Conservation (phyloP, 1,140 invertebrate genomes). For the Dendrolimus kikuchii region DNA sequence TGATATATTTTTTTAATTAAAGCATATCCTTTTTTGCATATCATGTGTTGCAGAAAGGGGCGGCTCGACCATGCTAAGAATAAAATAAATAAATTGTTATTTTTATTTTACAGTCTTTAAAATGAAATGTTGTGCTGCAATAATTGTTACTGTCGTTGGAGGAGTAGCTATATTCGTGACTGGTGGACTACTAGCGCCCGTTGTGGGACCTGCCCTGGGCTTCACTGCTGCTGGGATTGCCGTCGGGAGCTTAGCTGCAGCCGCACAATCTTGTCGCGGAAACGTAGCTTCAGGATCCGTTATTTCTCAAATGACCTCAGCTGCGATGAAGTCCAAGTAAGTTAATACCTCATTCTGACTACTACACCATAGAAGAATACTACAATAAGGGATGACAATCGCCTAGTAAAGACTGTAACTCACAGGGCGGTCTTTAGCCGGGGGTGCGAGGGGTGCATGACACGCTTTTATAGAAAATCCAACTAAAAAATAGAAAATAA, state of each 20-base stretch:
- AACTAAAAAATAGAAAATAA: no score
- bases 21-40: no score
- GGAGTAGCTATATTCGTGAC: slow-evolving; percentile 41
- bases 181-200: slow-evolving; percentile 29
- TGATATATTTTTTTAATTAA: no score
- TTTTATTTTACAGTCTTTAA: neutral
- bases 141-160: slow-evolving; percentile 35
- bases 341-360: slow-evolving; percentile 16
- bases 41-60: no score
- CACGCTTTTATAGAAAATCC: no score
- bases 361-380: no score
- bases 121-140: slow-evolving; percentile 40
- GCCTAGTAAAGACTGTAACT: no score
- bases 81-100: neutral
- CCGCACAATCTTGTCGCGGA: slow-evolving; percentile 47
- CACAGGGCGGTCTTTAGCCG: no score
- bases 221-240: slow-evolving; percentile 39
- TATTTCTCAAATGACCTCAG: slow-evolving; percentile 41
- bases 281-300: slow-evolving; percentile 49
- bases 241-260: slow-evolving; percentile 40
- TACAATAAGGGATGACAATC: no score
- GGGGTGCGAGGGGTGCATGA: no score
- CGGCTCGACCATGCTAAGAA: no score
- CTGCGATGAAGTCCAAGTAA: slow-evolving; percentile 48
- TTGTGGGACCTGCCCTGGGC: slow-evolving; percentile 39